These are phyloP conservation scores for Anguilla marmorata DNA, from an alignment of 2,797 vertebrate genomes.

Conservation along the genomic window DNA sequence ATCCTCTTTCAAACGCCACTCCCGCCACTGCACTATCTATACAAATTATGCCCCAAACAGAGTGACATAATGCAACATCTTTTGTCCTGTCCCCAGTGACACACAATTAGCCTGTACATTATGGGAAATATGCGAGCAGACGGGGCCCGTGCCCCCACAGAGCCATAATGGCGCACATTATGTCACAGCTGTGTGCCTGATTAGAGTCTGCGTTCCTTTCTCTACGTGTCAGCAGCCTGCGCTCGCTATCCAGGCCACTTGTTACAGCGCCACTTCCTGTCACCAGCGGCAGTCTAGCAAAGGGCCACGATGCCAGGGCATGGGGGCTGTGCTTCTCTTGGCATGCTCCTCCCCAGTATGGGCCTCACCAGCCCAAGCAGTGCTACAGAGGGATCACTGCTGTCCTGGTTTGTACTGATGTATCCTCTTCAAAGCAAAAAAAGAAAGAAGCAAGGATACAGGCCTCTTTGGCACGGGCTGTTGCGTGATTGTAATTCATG, in stretches of 20 bases:
- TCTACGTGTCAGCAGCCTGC: constrained; percentile 69
- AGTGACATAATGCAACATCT: constrained; percentile 48
- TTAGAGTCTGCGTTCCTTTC: constrained; percentile 72
- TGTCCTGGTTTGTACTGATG: background rate
- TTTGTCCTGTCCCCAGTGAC: constrained; percentile 47
- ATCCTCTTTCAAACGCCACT: background rate
- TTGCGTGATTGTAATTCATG: background rate
- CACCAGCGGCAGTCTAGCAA: constrained; percentile 40
- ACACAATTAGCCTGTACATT: constrained; percentile 53
- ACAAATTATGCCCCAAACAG: constrained; percentile 30
- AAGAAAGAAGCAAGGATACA: background rate
- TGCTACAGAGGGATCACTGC: background rate
- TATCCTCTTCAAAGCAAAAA: background rate
- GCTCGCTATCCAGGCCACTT: constrained; percentile 63
- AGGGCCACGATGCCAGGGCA: background rate
- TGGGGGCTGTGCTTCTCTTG: background rate
- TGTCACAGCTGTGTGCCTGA: constrained; percentile 69
- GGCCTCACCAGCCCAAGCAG: background rate
- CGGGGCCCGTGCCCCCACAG: constrained; percentile 62
- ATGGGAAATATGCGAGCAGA: constrained; percentile 66
- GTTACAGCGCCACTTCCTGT: constrained; percentile 62
- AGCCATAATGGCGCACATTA: constrained; percentile 76
- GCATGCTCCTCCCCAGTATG: too few relatives aligned
- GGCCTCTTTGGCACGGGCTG: background rate
- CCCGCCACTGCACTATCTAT: background rate